Evolutionary conservation across 1,140 invertebrate genomes (phyloP).

Genomic region (Agrypnia vestita): DNA sequence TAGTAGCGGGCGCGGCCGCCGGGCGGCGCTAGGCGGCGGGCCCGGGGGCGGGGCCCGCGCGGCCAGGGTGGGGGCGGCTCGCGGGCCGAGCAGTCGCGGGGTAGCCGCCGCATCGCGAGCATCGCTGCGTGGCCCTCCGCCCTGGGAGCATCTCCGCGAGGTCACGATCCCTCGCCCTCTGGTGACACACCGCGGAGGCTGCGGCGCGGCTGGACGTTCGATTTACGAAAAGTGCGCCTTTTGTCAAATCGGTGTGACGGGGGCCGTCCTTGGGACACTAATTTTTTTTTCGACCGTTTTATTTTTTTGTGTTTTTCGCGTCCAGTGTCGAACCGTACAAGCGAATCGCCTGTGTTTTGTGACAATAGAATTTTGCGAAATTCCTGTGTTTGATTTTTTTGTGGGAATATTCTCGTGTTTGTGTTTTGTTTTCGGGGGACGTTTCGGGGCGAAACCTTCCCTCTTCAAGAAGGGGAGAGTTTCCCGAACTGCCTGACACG

Average conservation of each 20-base stretch:
- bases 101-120: slow-evolving; percentile 34
- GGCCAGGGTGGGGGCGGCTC: slow-evolving; percentile 42
- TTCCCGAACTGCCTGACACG: slow-evolving; percentile 23
- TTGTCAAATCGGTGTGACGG: not conserved
- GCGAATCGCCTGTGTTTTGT: not conserved
- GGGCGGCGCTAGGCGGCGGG: slow-evolving; percentile 40
- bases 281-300: not conserved
- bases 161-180: slow-evolving; percentile 43
- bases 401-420: slow-evolving; percentile 24
- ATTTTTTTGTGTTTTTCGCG: slow-evolving; percentile 8
- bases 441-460: slow-evolving; percentile 16
- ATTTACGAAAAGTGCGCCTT: slow-evolving; percentile 20
- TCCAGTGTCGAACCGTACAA: slow-evolving; percentile 6
- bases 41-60: slow-evolving; percentile 42
- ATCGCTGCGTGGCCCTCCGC: slow-evolving; percentile 35
- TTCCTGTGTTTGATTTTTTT: slow-evolving; percentile 16
- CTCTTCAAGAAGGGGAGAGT: slow-evolving; percentile 33
- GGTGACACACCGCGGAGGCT: slow-evolving; percentile 1
- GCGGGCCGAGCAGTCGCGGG: slow-evolving; percentile 48
- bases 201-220: slow-evolving; percentile 4
- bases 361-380: slow-evolving; percentile 19
- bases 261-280: too few relatives aligned
- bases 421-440: slow-evolving; percentile 22
- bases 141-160: slow-evolving; percentile 21
- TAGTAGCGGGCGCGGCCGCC: slow-evolving; percentile 35